Conservation (phyloP, 2,797 vertebrate genomes). For the Hoplostethus mediterraneus region DNA sequence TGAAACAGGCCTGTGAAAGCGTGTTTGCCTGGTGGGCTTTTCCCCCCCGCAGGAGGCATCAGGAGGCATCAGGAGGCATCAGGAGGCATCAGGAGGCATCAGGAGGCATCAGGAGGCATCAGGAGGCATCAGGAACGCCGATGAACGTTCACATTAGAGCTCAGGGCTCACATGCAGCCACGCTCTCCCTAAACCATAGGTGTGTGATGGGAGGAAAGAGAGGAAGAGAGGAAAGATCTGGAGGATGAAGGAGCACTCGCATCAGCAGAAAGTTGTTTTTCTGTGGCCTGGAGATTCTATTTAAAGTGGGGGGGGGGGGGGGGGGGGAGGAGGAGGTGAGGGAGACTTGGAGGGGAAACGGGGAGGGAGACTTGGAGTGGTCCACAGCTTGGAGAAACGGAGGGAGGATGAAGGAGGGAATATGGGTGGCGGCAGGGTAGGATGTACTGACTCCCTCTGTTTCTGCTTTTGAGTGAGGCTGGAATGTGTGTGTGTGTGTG, state of each 20-base stretch:
- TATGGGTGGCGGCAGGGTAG: slow-evolving; percentile 42
- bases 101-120: slow-evolving; percentile 47
- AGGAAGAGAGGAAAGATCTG: slow-evolving; percentile 60
- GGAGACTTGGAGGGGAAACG: slow-evolving; percentile 43
- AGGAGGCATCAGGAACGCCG: slow-evolving; percentile 45
- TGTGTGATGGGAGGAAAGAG: slow-evolving; percentile 75
- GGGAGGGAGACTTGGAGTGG: slow-evolving; percentile 63
- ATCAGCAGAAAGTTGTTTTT: slow-evolving; percentile 95
- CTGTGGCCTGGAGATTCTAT: slow-evolving; percentile 88
- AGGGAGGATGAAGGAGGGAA: slow-evolving; percentile 61
- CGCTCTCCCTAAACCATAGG: slow-evolving; percentile 68
- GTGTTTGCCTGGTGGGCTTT: slow-evolving; percentile 50
- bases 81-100: slow-evolving; percentile 47
- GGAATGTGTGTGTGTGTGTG: slow-evolving; percentile 36
- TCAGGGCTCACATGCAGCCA: slow-evolving; percentile 68
- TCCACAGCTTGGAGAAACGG: slow-evolving; percentile 66
- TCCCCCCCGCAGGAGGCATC: slow-evolving; percentile 39
- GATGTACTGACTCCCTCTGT: slow-evolving; percentile 63
- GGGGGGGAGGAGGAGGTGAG: slow-evolving; percentile 20
- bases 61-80: slow-evolving; percentile 48
- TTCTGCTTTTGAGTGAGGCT: slow-evolving; percentile 72
- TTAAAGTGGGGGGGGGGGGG: slow-evolving; percentile 78
- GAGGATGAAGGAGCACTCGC: slow-evolving; percentile 80
- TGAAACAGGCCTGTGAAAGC: slow-evolving; percentile 26
- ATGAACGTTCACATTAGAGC: slow-evolving; percentile 58